Conservation (phyloP, 1,140 invertebrate genomes). For the Heliconius hermathena region DNA sequence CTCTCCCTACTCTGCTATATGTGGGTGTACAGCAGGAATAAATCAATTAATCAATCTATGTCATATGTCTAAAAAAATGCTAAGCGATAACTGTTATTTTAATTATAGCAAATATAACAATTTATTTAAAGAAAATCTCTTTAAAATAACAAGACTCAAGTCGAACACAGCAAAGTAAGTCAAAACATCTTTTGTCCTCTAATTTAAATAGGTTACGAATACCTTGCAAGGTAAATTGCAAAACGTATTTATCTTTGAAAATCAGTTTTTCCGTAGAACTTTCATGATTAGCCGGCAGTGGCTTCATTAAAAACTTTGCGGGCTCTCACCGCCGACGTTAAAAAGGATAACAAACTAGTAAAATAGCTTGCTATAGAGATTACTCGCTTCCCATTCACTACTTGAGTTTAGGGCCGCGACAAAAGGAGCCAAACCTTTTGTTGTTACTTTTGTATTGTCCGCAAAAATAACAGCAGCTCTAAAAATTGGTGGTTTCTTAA, state of each 20-base stretch:
- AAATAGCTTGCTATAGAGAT: slow-evolving; percentile 36
- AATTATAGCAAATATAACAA: not conserved
- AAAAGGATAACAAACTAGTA: slow-evolving; percentile 40
- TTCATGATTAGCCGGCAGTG: slow-evolving; percentile 36
- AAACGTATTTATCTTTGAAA: slow-evolving; percentile 32
- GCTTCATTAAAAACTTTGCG: slow-evolving; percentile 43
- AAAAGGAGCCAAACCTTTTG: slow-evolving; percentile 5
- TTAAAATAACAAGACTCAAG: not conserved
- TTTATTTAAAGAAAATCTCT: not conserved
- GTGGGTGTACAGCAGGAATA: too few species aligned
- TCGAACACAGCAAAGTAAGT: not conserved
- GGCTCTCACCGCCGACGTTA: slow-evolving; percentile 30
- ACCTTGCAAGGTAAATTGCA: slow-evolving; percentile 17
- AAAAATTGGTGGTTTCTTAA: slow-evolving; percentile 3
- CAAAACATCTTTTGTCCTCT: not conserved
- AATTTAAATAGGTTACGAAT: slow-evolving; percentile 13
- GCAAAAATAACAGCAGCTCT: not conserved
- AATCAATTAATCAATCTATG: too few species aligned
- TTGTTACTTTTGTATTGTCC: not conserved
- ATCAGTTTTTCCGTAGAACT: slow-evolving; percentile 31
- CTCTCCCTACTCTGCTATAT: too few species aligned
- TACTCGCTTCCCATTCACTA: slow-evolving; percentile 28
- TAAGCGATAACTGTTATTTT: too few species aligned
- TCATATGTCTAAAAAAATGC: too few species aligned
- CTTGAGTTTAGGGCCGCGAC: slow-evolving; percentile 15